These are phyloP conservation scores for Dryocosmus kuriphilus DNA, from an alignment of 2,888 invertebrate genomes.

Conservation along the genomic window DNA sequence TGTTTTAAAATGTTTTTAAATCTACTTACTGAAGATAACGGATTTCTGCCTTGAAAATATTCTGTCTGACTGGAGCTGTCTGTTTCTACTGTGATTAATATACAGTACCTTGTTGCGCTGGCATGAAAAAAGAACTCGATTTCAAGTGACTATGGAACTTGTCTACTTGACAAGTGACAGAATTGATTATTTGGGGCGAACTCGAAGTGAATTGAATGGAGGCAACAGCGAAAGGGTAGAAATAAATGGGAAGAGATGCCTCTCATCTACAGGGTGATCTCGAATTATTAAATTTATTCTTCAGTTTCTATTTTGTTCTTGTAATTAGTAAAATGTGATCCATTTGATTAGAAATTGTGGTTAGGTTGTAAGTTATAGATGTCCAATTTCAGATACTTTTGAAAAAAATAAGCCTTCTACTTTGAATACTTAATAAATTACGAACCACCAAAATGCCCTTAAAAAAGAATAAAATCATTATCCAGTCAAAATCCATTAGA, in stretches of 20 bases:
- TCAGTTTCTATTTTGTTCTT: not conserved
- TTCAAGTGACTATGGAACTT: constrained; percentile 29
- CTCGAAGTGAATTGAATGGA: constrained; percentile 20
- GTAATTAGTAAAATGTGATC: not conserved
- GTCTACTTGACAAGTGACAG: constrained; percentile 30
- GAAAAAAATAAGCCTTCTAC: too few relatives aligned
- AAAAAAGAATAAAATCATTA: too few relatives aligned
- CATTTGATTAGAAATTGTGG: too few relatives aligned
- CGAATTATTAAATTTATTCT: not conserved
- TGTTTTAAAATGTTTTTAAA: not conserved
- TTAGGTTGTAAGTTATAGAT: too few relatives aligned
- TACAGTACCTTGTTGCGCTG: not conserved
- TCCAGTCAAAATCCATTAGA: too few relatives aligned
- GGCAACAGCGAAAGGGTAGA: not conserved
- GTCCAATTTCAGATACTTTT: too few relatives aligned
- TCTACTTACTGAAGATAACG: not conserved
- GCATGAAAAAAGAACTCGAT: not conserved
- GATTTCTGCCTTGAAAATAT: not conserved
- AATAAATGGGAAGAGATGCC: not conserved
- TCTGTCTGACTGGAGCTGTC: not conserved
- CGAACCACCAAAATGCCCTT: too few relatives aligned
- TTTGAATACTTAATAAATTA: too few relatives aligned
- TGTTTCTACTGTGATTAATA: constrained; percentile 1
- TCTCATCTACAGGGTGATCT: not conserved
- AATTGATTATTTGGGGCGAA: constrained; percentile 34